These are phyloP conservation scores for Hapalemur alaotrensis DNA, from an alignment of 2,797 vertebrate species.

Conservation along the genomic window DNA sequence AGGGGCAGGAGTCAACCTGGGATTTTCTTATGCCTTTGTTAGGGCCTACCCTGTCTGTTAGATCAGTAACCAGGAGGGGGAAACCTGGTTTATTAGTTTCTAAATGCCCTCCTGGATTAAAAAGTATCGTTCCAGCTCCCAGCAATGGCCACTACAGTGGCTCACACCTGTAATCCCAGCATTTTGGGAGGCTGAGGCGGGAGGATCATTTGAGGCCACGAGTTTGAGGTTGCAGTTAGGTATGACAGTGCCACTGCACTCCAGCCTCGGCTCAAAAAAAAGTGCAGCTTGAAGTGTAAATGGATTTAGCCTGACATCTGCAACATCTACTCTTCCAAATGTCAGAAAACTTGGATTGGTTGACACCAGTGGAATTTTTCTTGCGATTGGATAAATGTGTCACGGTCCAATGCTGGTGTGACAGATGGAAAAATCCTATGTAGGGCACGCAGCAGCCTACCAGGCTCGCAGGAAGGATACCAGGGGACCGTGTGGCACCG, in stretches of 20 bases:
- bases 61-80: not conserved
- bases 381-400: conserved; percentile 67
- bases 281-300: not conserved
- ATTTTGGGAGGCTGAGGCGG: not conserved
- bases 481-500: not conserved
- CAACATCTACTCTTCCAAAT: not conserved
- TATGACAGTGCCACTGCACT: not conserved
- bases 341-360: conserved; percentile 54
- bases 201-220: not conserved
- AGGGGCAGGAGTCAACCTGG: not conserved
- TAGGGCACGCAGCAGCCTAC: conserved; percentile 31
- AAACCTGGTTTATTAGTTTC: not conserved
- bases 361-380: conserved; percentile 52
- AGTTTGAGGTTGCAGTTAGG: not conserved
- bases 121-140: not conserved
- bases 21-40: not conserved
- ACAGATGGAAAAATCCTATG: conserved; percentile 67
- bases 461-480: not conserved
- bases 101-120: not conserved
- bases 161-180: not conserved
- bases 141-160: not conserved
- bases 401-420: not conserved
- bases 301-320: not conserved
- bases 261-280: not conserved
- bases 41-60: not conserved